Conservation (phyloP, 2,888 invertebrate species). For the Sinhomidia bicolor region DNA sequence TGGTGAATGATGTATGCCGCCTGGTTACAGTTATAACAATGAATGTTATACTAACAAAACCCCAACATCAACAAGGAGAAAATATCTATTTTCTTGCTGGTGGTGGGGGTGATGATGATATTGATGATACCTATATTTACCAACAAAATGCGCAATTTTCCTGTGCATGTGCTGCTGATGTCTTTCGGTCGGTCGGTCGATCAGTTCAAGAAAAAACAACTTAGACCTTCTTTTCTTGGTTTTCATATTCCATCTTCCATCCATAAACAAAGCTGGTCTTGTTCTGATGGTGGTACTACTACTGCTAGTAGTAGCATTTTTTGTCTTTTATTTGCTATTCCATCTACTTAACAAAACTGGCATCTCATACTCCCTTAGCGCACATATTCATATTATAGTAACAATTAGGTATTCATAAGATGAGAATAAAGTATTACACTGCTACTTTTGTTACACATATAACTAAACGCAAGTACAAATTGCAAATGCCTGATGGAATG, state of each 20-base stretch:
- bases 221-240: not conserved
- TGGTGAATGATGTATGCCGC: not conserved
- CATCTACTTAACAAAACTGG: not conserved
- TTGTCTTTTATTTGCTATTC: not conserved
- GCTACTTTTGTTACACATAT: not conserved
- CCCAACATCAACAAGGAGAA: not conserved
- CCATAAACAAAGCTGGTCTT: not conserved
- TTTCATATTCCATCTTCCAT: not conserved
- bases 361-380: not conserved
- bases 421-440: too few species aligned
- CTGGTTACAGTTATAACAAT: not conserved
- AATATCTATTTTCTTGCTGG: not conserved
- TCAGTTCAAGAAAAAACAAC: not conserved
- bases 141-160: slow-evolving; percentile 71
- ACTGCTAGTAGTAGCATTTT: not conserved
- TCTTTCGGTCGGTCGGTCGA: slow-evolving; percentile 48
- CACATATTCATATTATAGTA: not conserved
- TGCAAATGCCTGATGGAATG: not conserved
- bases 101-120: slow-evolving; percentile 8
- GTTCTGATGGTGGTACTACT: not conserved
- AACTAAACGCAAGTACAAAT: not conserved
- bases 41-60: not conserved
- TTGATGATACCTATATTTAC: slow-evolving; percentile 61
- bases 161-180: too few species aligned
- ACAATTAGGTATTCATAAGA: too few species aligned